Base-by-base conservation (phyloP, 1,140 invertebrate genomes). In the Drosophila ercepeae region DNA sequence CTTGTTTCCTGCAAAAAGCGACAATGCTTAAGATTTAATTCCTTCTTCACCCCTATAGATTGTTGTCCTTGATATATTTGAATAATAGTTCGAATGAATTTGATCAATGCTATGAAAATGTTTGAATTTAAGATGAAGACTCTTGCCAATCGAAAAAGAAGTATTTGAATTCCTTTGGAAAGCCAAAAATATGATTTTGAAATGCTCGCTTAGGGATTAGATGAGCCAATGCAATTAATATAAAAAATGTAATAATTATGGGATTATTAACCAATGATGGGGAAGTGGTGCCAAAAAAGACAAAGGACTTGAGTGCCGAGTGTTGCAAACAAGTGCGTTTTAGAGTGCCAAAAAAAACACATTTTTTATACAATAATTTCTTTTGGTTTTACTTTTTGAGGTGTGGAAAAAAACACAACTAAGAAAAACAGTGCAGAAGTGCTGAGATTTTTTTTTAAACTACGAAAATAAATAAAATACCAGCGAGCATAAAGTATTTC, bases 401-500 rank as follows among this genome's bases (percentile, higher is more conserved):
- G 14, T 2, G n/a, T 14, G 25, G 29, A 14, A 27, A 25, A 18
- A 55, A 39, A 46, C 44, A 63, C 23, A 75, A 67, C 58, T 18
- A 51, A 34, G 39, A 53, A 74, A 75, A 65, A 64, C 49, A 44
- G 59, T 83, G 78, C 78, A 70, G 46, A 25, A 57, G 57, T 73
- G 54, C 61, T 64, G 60, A 50, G 50, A 21, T 60, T 32, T 32
- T 9, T 27, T 59, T 7, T 29, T 16, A 42, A 41, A 63, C 76
- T 79, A 73, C 76, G 6, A 57, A 65, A 61, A 50, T 18, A 65
- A 0, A 51, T 44, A 27, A 60, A 61, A 25, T 39, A 75, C 71
- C 72, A 84, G 79, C 79, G 79, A 84, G 79, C 79, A 71, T 64
- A 54, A 72, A 61, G 54, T 41, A 39, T 44, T 61, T 0, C 8